Evolutionary conservation across 2,888 invertebrate species (phyloP).

Genomic region (Lithophane ornitopus): DNA sequence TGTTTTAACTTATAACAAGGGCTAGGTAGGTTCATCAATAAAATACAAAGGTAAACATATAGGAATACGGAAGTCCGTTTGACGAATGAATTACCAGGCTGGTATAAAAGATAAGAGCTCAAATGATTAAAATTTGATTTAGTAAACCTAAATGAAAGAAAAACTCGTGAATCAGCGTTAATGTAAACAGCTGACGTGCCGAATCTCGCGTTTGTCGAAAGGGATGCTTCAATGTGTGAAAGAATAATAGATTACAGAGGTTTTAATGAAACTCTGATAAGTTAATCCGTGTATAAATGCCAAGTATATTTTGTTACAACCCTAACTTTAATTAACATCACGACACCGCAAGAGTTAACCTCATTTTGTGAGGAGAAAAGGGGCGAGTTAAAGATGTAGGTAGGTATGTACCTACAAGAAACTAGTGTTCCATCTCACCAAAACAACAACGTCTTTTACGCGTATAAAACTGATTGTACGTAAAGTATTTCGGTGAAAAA

Average conservation of each 20-base stretch:
- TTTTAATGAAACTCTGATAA: conserved; percentile 7
- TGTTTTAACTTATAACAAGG: neutral
- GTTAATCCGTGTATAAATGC: neutral
- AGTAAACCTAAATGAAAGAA: conserved; percentile 15
- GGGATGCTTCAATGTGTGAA: neutral
- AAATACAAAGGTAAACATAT: neutral
- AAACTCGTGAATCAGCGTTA: conserved; percentile 40
- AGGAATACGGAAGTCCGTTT: neutral
- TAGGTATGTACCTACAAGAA: conserved; percentile 4
- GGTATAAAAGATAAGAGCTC: neutral
- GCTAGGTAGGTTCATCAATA: conserved; percentile 4
- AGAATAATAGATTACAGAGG: neutral
- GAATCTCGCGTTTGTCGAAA: neutral
- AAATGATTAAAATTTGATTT: conserved; percentile 33
- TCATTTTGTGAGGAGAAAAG: conserved; percentile 36
- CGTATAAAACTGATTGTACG: too few species aligned
- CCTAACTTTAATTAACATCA: conserved; percentile 53
- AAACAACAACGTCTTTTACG: neutral
- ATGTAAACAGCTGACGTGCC: conserved; percentile 40
- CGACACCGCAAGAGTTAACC: conserved; percentile 41
- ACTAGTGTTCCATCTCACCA: neutral
- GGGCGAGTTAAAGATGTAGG: conserved; percentile 27
- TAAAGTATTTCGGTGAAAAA: neutral
- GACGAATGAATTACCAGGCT: conserved; percentile 4
- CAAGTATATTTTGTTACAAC: conserved; percentile 29